Percentiles rank a stretch among this genome's conserved stretches.
Conservation (phyloP, 2,888 invertebrate genomes). For the Operophtera brumata region DNA sequence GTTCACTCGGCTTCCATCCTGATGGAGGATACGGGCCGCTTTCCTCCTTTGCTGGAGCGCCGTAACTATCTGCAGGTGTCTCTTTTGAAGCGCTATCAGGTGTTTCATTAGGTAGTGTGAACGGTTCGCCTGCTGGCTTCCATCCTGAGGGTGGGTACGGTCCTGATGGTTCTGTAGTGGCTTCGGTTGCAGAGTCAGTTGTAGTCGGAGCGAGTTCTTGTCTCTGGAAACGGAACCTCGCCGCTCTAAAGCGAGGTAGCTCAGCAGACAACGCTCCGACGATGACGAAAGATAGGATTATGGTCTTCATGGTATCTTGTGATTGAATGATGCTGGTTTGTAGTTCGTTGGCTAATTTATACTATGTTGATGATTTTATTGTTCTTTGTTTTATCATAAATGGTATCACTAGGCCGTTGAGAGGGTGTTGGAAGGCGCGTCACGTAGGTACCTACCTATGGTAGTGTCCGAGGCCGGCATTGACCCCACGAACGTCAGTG, state of each 20-base stretch:
- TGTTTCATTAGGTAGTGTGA: slow-evolving; percentile 53
- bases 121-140: slow-evolving; percentile 64
- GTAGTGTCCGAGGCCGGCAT: slow-evolving; percentile 44
- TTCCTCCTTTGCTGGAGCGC: slow-evolving; percentile 32
- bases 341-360: slow-evolving; percentile 48
- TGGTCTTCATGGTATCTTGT: slow-evolving; percentile 58
- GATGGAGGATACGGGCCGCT: slow-evolving; percentile 64
- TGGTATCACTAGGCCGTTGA: slow-evolving; percentile 51
- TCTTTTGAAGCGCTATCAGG: slow-evolving; percentile 43
- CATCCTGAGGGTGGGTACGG: slow-evolving; percentile 67
- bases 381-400: slow-evolving; percentile 65
- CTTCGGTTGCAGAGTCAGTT: slow-evolving; percentile 61
- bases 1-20: slow-evolving; percentile 70
- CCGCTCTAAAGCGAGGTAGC: slow-evolving; percentile 69
- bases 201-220: slow-evolving; percentile 70
- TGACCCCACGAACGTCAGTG: slow-evolving; percentile 52
- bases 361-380: slow-evolving; percentile 53
- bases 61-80: slow-evolving; percentile 45
- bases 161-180: slow-evolving; percentile 57
- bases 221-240: slow-evolving; percentile 75
- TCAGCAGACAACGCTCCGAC: slow-evolving; percentile 57
- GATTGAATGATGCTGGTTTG: slow-evolving; percentile 48
- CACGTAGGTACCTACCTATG: slow-evolving; percentile 48
- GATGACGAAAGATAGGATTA: slow-evolving; percentile 53
- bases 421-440: slow-evolving; percentile 50